These are phyloP conservation scores for Nasonia oneida DNA, from an alignment of 2,888 invertebrate genomes.

Conservation along the genomic window DNA sequence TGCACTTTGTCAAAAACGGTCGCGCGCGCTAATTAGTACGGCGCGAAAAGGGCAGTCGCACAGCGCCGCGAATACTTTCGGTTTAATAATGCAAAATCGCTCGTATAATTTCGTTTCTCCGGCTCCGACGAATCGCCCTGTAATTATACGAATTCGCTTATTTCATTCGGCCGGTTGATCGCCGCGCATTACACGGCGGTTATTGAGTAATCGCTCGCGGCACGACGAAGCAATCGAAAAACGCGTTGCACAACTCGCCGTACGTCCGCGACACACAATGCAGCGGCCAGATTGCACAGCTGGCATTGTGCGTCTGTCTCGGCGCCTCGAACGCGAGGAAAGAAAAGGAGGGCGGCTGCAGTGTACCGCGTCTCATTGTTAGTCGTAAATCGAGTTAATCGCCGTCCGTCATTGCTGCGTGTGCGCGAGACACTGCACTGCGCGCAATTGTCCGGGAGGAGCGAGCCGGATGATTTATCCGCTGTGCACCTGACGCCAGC, in stretches of 20 bases:
- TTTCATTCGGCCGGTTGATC: background rate
- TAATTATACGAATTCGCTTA: background rate
- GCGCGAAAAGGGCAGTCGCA: background rate
- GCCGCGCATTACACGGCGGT: background rate
- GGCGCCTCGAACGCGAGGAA: background rate
- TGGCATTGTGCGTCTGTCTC: background rate
- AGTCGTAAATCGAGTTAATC: constrained; percentile 59
- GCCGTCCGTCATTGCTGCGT: constrained; percentile 27
- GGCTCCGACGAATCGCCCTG: background rate
- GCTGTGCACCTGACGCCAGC: constrained; percentile 40
- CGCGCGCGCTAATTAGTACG: constrained; percentile 21
- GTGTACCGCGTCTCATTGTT: constrained; percentile 39
- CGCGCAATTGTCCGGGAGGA: constrained; percentile 11
- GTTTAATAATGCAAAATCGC: constrained; percentile 31
- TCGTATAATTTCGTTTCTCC: background rate
- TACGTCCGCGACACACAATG: background rate
- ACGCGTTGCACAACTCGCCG: background rate
- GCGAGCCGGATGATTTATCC: constrained; percentile 55
- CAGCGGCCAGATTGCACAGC: background rate
- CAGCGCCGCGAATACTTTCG: background rate
- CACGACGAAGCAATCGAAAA: background rate
- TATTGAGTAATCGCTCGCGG: background rate
- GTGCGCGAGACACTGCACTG: background rate
- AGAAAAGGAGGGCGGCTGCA: background rate
- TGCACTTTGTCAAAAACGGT: constrained; percentile 50